Evolutionary conservation across 1,140 invertebrate species (phyloP).

Genomic region (Brachionus calyciflorus): DNA sequence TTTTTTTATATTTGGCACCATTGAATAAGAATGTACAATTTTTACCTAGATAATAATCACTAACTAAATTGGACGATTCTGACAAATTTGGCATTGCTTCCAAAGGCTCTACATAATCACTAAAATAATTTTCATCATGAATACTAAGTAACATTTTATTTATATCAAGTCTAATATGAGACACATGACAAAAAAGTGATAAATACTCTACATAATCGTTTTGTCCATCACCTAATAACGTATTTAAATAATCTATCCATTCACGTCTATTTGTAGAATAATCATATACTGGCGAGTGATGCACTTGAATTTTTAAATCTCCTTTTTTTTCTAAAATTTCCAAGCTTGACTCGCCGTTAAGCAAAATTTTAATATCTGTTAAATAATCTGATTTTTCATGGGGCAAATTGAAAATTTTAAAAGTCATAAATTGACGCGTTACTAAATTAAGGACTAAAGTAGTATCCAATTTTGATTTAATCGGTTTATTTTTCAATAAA

Average conservation of each 20-base stretch:
- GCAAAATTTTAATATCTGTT: slow-evolving; percentile 8
- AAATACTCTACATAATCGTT: slow-evolving; percentile 16
- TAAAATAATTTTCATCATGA: not conserved
- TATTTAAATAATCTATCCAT: slow-evolving; percentile 15
- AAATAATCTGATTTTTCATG: not conserved
- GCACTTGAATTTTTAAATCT: not conserved
- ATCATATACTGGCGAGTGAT: slow-evolving; percentile 16
- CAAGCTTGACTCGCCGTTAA: slow-evolving; percentile 5
- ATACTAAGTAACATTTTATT: not conserved
- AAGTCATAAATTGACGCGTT: slow-evolving; percentile 16
- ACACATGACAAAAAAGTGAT: slow-evolving; percentile 10
- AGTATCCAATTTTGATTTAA: not conserved
- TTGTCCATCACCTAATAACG: not conserved
- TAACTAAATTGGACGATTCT: not conserved
- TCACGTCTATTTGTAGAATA: not conserved
- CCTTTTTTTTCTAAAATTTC: slow-evolving; percentile 20
- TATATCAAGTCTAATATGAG: slow-evolving; percentile 1
- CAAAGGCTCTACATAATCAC: slow-evolving; percentile 9
- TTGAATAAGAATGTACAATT: not conserved
- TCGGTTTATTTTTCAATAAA: not conserved
- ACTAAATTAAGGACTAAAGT: not conserved
- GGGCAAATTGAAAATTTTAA: slow-evolving; percentile 29
- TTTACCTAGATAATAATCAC: not conserved
- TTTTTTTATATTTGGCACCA: not conserved
- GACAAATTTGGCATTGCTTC: not conserved